Evolutionary conservation across 2,888 invertebrate species (phyloP), one percentile per base, ranked within the genome.

Genomic region (Scrobipalpa atriplicella): DNA sequence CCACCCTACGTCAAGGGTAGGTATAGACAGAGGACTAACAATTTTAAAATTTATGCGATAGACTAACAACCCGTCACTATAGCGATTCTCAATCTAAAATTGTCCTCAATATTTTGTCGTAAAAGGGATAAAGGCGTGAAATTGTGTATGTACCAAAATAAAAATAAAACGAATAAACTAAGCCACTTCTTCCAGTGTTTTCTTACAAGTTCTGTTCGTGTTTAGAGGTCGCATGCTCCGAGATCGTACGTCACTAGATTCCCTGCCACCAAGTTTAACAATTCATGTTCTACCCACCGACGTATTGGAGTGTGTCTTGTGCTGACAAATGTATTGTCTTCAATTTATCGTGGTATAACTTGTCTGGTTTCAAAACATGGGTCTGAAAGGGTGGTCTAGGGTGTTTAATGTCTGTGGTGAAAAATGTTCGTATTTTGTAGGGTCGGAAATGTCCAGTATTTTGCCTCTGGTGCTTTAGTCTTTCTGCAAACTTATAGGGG

Each of bases 271-370:
- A 36, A 60, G 61, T 68, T 78, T 70, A 77, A 75, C 71, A 73
- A 77, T 77, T 75, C 73, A 77, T 70, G 71, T 43, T 66, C 64
- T 62, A 64, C 67, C 65, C 64, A 66, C 69, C 71, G 70, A 70
- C 66, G 69, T 69, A 70, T 70, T 66, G 68, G 71, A 66, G 65
- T 41, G 61, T 65, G 62, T 72, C 70, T 69, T 68, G 70, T 72
- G 70, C 69, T 71, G 3, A 73, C 70, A 71, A 68, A 68, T 63
- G 69, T 64, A 61, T 62, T 61, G 36, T 36, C 60, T 18, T 51
- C 29, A 36, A 67, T 67, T 65, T 67, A 67, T 63, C 13, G 62
- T 47, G 52, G 18, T 62, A 62, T 62, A 62, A 56, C 64, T 41
- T 56, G 54, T 64, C 19, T 56, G 13, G 29, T 51, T 13, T 13